Evolutionary conservation across 2,113 vertebrate genomes (phyloP), one percentile per base, ranked within the genome.

Genomic region (Sigmodon hispidus): DNA sequence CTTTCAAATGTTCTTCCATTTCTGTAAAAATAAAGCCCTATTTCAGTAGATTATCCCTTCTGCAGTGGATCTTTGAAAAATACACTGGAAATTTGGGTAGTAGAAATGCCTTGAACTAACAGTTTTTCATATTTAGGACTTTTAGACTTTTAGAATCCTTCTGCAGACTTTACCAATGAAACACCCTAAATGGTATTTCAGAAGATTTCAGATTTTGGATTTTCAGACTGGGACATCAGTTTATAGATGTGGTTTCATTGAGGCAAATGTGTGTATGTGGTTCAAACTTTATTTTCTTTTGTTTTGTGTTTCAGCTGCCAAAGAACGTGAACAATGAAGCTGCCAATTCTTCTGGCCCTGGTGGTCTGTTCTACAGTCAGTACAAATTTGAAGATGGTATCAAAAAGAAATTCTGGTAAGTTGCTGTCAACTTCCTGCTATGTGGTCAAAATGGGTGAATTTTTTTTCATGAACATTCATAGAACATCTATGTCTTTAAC

Each of bases 401-500:
- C 99, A 96, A 99, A 99, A 98, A 99, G 99, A 98, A 99, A 99
- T 98, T 99, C 99, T 96, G 99, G 99, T 99, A 99, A 98, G 99
- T 98, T 90, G 59, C 75, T 96, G 85, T 93, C 89, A 97, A 97
- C 75, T 94, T 96, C 80, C 93, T 92, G 96, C 24, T 91, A 55
- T 97, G 92, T 93, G 85, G 81, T 97, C 65, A 95, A 96, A 92
- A 84, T 75, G 52, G 81, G 10, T 93, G 13, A 1, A 88, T 36
- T 73, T 77, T 77, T 34, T 52, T 55, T 52, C 6, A 5, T 94
- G 75, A 96, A 31, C 40, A 96, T 84, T 50, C 61, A 87, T 52
- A 57, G 31, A 69, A 72, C 17, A 89, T 79, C 31, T 91, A 50
- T 77, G 43, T 76, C 40, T 96, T 96, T 96, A 89, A 83, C 40